These are phyloP conservation scores for Endotricha flammealis DNA, from an alignment of 2,888 invertebrate genomes.

Conservation along the genomic window DNA sequence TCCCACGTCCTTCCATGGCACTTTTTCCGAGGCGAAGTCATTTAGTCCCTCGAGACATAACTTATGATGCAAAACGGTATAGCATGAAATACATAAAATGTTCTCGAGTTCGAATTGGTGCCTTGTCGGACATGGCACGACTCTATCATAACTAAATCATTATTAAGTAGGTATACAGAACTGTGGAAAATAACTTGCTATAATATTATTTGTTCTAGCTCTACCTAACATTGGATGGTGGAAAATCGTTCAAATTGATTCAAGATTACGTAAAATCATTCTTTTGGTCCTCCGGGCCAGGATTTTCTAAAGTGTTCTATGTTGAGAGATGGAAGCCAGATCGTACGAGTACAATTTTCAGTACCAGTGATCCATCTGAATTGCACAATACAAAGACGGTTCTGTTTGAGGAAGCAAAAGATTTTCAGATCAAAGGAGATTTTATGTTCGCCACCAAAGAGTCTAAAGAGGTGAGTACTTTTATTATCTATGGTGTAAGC, in stretches of 20 bases:
- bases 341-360: constrained; percentile 83
- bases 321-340: constrained; percentile 83
- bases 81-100: no score
- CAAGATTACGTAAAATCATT: constrained; percentile 88
- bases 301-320: constrained; percentile 75
- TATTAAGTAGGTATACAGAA: no score
- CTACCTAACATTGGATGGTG: constrained; percentile 87
- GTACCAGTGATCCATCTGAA: constrained; percentile 75
- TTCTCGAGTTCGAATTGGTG: no score
- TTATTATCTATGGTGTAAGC: no score
- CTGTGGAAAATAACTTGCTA: no score
- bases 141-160: no score
- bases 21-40: no score
- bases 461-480: constrained; percentile 74
- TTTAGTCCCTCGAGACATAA: no score
- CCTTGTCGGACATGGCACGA: no score
- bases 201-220: constrained; percentile 81
- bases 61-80: no score
- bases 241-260: constrained; percentile 82
- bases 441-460: constrained; percentile 91
- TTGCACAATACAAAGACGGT: constrained; percentile 71
- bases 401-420: constrained; percentile 83
- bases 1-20: no score
- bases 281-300: constrained; percentile 81
- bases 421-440: constrained; percentile 89